Base-by-base conservation (phyloP, 92 coral and sea anemone genomes). In the Porites divaricata region DNA sequence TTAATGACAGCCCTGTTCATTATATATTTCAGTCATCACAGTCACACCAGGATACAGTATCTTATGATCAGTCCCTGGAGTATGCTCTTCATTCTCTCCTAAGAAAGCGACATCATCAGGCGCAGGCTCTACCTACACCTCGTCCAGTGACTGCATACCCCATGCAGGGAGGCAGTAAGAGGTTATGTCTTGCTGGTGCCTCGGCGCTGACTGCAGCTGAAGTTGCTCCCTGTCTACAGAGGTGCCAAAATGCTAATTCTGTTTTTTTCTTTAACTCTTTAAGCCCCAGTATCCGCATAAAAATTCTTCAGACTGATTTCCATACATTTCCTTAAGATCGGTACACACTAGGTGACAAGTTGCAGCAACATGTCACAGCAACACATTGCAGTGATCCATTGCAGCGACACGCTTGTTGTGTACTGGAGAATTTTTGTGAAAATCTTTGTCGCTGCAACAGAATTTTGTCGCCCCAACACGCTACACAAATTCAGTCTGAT, bases 181-280 rank as follows among this genome's bases (percentile, higher is more conserved):
- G 93, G 75, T 90, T 81, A 24, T 90, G 99, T 48, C 86, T 97
- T 10, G 99, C 99, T 53, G 99, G 99, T 14, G 90, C 99, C 1
- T 87, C 83, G 19, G 98, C 95, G 6, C 80, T 90, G 63, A 88
- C 94, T 1, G 80, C 95, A 19, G 54, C 82, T 35, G 94, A 94
- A 57, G 93, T 94, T 61, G 74, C 87, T 9, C 54, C 89, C 22
- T 74, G 85, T 61, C 69, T 84, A 20, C 91, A 94, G 81, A 92
- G 94, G 98, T 94, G 19, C 45, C 45, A 35, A 35, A 35, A 35
- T 14, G 63, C 67, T 9, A 73, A 26, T 24, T 15, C 59, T 8
- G 59, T 54, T 3, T 15, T 53, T 54, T 54, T 11, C 12, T 54
- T 9, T 12, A 9, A 15, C 12, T 11, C 16, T 54, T 8, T 54